Evolutionary conservation across 2,797 vertebrate genomes (phyloP).

Genomic region (Antennarius maculatus): DNA sequence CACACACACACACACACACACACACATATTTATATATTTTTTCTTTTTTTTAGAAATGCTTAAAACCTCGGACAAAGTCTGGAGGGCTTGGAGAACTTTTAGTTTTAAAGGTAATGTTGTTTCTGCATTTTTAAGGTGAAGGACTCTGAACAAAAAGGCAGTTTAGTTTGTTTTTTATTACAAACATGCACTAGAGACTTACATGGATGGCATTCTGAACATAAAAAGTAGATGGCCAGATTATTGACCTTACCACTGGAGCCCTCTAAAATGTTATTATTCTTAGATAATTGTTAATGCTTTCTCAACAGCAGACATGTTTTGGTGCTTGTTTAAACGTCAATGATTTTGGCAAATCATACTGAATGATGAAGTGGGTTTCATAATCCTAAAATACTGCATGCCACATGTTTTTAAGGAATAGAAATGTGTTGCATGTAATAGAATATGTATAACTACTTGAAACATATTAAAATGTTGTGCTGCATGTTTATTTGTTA

Average conservation of each 20-base stretch:
- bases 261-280: neutral
- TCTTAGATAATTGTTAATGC: neutral
- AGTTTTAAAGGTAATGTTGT: neutral
- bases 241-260: neutral
- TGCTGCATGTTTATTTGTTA: conserved; percentile 10
- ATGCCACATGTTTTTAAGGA: neutral
- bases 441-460: too few relatives aligned
- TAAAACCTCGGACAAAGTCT: neutral
- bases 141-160: neutral
- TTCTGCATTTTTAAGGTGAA: neutral
- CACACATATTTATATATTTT: too few relatives aligned
- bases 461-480: neutral
- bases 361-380: neutral
- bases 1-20: too few relatives aligned
- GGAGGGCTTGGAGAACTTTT: neutral
- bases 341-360: neutral
- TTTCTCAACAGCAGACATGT: neutral
- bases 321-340: neutral
- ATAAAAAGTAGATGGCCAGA: neutral
- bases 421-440: neutral
- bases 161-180: neutral
- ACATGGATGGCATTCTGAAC: neutral
- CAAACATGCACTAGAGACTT: neutral
- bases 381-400: neutral
- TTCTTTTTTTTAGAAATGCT: neutral